Percentiles rank a stretch among this genome's conserved stretches.
Conservation (phyloP, 2,797 vertebrate genomes). For the Picus viridis region DNA sequence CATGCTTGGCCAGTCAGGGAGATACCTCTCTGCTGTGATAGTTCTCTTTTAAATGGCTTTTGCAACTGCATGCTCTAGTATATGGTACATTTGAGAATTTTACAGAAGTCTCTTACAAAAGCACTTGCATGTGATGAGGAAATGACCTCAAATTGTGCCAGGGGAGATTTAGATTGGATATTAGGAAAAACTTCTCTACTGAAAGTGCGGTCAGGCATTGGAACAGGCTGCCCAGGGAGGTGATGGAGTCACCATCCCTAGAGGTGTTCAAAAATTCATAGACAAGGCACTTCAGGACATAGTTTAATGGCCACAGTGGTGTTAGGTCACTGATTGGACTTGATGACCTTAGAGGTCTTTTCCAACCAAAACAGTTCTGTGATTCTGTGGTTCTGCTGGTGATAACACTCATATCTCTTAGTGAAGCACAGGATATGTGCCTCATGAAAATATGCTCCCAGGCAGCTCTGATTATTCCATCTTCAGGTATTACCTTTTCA, state of each 20-base stretch:
- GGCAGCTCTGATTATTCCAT: neutral
- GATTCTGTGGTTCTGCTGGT: neutral
- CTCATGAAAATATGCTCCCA: neutral
- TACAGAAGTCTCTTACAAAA: slow-evolving; percentile 28
- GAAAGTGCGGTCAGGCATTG: no score
- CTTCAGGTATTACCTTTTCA: neutral
- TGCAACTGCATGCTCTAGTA: neutral
- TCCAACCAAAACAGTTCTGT: no score
- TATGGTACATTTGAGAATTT: slow-evolving; percentile 8
- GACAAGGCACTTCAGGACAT: no score
- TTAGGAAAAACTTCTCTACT: no score
- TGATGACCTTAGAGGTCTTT: no score
- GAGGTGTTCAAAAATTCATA: no score
- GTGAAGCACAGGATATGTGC: neutral
- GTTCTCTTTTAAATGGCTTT: neutral
- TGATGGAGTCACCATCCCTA: no score
- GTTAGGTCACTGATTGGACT: no score
- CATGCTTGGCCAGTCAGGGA: neutral
- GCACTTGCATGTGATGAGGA: neutral
- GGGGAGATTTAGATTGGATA: no score
- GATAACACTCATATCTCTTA: neutral
- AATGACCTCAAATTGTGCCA: no score
- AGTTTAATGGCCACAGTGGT: no score
- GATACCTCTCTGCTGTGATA: neutral
- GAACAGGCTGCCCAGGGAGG: no score